Evolutionary conservation across 2,797 vertebrate genomes (phyloP), one percentile per base, ranked within the genome.

Genomic region (Anisognathus igniventris): DNA sequence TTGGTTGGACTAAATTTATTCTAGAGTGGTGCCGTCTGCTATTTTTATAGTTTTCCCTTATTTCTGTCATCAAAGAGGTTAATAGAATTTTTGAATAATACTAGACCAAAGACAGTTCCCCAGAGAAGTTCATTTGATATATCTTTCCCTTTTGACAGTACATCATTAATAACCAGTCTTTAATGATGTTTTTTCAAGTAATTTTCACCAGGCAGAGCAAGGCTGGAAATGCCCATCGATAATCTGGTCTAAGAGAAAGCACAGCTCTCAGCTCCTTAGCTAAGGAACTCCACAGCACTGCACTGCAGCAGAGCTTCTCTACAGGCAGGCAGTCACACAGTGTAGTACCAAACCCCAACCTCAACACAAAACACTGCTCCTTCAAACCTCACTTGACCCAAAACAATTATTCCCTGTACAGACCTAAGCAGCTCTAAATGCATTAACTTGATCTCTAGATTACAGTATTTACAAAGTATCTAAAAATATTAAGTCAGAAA

Each of bases 41-140:
- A 53, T 75, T 92, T 95, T 91, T 78, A 72, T 7, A 73, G 50
- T 74, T 83, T 82, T 40, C 40, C 27, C 45, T 93, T 88, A 90
- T 51, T 96, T 91, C 75, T 14, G 25, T 39, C 72, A 79, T 90
- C 75, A 75, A 86, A 92, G 76, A 81, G 51, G 71, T 81, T 84
- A 93, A 96, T 12, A 93, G 83, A 91, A 93, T 72, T 92, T 84
- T 56, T 95, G 73, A 94, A 86, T 95, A 95, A 92, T 42, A 71
- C 27, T 70, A 88, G 66, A 61, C 68, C 70, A 86, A 88, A 92
- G 76, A 80, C 0, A 79, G 77, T 72, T 88, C 90, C 76, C 82
- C 18, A 6, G n/a, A 86, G 75, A 81, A 90, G 66, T 40, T 51
- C 24, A 79, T 66, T 81, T 93, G 88, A 92, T 81, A 1, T 14